phyloP scores from a whole-genome alignment of 1,140 invertebrate genomes.

The Patella vulgata region DNA sequence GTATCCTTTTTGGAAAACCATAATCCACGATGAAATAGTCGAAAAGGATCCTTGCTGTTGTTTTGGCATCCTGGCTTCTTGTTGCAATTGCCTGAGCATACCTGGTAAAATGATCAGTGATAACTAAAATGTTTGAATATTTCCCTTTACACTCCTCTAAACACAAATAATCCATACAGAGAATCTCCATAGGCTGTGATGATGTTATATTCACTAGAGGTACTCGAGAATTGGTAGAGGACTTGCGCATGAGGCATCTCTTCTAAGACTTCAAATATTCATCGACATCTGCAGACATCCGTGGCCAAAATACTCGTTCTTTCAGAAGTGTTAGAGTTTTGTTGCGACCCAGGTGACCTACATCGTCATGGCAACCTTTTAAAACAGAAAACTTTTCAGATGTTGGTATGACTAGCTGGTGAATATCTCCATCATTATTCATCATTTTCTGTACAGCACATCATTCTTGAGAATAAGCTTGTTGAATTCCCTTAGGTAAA shows the following conservation, averaged over 20 bases:
- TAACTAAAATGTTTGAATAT: no score
- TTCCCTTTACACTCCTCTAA: no score
- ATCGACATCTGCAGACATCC: conserved; percentile 14
- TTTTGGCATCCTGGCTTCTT: no score
- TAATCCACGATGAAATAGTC: no score
- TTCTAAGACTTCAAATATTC: background rate
- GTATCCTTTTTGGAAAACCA: no score
- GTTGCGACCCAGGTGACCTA: conserved; percentile 24
- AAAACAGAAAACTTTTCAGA: background rate
- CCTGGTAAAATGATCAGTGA: no score
- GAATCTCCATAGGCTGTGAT: no score
- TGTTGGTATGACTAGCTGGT: conserved; percentile 9
- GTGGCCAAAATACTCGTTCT: conserved; percentile 22
- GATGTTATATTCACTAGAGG: no score
- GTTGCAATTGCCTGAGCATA: no score
- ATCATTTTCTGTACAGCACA: background rate
- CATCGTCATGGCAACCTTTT: conserved; percentile 11
- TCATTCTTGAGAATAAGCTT: background rate
- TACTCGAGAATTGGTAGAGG: no score
- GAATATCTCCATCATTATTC: background rate
- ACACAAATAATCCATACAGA: no score
- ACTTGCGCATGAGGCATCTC: conserved; percentile 6
- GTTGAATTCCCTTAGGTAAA: background rate
- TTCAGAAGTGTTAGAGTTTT: conserved; percentile 7
- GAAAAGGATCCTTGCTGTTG: no score